Percentiles rank a stretch among this genome's conserved stretches.
These are phyloP conservation scores for Himalopsyche phryganea DNA, from an alignment of 1,140 invertebrate species.

Conservation along the genomic window DNA sequence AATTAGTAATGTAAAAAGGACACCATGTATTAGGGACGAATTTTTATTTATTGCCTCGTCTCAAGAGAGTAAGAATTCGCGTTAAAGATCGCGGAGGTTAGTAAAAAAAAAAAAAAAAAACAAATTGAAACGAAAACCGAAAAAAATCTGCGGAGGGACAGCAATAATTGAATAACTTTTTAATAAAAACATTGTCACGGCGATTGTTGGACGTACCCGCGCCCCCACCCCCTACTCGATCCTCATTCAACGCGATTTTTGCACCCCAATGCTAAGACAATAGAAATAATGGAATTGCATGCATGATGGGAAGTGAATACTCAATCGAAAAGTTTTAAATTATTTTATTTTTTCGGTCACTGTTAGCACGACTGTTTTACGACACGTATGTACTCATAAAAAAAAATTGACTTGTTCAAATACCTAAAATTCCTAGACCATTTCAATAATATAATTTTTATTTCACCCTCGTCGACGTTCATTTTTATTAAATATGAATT, in stretches of 20 bases:
- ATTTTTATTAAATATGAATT: too few species aligned
- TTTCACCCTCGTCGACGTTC: too few species aligned
- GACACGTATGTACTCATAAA: too few species aligned
- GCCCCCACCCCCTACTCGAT: background rate
- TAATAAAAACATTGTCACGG: slow-evolving; percentile 24
- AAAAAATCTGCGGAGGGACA: slow-evolving; percentile 6
- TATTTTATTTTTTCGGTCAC: too few species aligned
- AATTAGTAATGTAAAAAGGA: background rate
- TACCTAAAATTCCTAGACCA: too few species aligned
- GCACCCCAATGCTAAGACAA: background rate
- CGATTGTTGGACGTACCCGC: slow-evolving; percentile 7
- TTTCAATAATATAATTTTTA: too few species aligned
- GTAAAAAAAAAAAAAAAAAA: background rate
- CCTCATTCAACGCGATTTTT: background rate
- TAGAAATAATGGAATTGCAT: too few species aligned
- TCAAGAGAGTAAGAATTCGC: slow-evolving; percentile 14
- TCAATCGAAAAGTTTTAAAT: too few species aligned
- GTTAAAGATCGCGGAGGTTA: slow-evolving; percentile 19
- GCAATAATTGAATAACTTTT: slow-evolving; percentile 28
- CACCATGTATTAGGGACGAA: background rate
- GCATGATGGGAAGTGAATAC: too few species aligned
- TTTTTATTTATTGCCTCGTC: slow-evolving; percentile 3
- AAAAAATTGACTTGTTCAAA: too few species aligned
- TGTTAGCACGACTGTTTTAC: too few species aligned
- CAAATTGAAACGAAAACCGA: slow-evolving; percentile 16